phyloP scores from a whole-genome alignment of 2,797 vertebrate genomes.

The Syngnathus acus region DNA sequence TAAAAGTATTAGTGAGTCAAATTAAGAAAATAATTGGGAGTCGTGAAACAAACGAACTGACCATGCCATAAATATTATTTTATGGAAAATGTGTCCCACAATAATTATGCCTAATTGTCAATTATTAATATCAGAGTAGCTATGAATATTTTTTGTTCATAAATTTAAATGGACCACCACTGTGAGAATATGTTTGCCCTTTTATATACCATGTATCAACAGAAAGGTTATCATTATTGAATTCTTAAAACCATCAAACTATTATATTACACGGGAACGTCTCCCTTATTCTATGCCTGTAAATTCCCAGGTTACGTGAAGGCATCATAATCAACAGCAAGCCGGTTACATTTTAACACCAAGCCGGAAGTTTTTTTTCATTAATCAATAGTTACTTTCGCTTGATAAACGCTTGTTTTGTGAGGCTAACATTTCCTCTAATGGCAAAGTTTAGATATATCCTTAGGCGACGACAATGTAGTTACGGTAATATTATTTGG shows the following conservation, averaged over 20 bases:
- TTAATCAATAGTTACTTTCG: not conserved
- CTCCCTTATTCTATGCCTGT: not conserved
- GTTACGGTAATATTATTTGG: not conserved
- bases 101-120: too few relatives aligned
- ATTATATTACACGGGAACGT: conserved; percentile 14
- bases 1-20: too few relatives aligned
- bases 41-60: too few relatives aligned
- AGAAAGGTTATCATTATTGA: not conserved
- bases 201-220: too few relatives aligned
- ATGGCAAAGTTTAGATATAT: not conserved
- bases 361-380: conserved; percentile 1
- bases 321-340: not conserved
- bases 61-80: too few relatives aligned
- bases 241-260: not conserved
- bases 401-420: not conserved
- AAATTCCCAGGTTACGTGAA: not conserved
- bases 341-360: not conserved
- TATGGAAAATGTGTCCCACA: too few relatives aligned
- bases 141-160: too few relatives aligned
- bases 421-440: not conserved
- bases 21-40: too few relatives aligned
- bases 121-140: too few relatives aligned
- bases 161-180: too few relatives aligned
- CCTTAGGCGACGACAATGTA: not conserved
- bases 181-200: too few relatives aligned